A percentile compares a stretch with the other conserved stretches of the same genome.
Conservation (phyloP, 1,140 invertebrate genomes). For the Leptopilina clavipes region DNA sequence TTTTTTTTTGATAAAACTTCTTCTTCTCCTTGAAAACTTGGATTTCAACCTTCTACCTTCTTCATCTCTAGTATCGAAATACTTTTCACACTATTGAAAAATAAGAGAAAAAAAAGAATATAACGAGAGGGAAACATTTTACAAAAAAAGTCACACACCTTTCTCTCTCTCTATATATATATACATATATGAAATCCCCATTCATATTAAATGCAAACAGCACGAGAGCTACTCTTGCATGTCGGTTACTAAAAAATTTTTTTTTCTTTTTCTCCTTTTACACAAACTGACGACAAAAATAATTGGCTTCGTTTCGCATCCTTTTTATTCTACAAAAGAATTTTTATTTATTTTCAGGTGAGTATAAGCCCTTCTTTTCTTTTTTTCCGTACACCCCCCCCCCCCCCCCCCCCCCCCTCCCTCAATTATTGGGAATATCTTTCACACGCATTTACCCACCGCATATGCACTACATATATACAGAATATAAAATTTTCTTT, state of each 20-base stretch:
- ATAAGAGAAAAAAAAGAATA: not conserved
- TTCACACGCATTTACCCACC: not conserved
- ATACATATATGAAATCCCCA: not conserved
- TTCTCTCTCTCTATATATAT: too few relatives aligned
- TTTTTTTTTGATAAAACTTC: constrained; percentile 38
- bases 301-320: not conserved
- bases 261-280: too few relatives aligned
- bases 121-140: constrained; percentile 4
- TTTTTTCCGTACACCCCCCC: not conserved
- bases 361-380: not conserved
- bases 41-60: constrained; percentile 11
- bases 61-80: not conserved
- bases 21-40: not conserved
- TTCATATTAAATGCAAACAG: constrained; percentile 13
- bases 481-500: not conserved
- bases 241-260: not conserved
- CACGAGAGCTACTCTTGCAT: not conserved
- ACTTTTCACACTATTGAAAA: constrained; percentile 18
- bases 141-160: not conserved
- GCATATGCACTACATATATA: too few relatives aligned
- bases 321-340: not conserved
- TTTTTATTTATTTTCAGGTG: not conserved
- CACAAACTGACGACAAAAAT: not conserved
- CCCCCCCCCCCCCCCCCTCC: not conserved
- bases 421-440: constrained; percentile 1